Evolutionary conservation across 2,797 vertebrate species (phyloP), one percentile per base, ranked within the genome.

Genomic region (Poliocrania exsul): DNA sequence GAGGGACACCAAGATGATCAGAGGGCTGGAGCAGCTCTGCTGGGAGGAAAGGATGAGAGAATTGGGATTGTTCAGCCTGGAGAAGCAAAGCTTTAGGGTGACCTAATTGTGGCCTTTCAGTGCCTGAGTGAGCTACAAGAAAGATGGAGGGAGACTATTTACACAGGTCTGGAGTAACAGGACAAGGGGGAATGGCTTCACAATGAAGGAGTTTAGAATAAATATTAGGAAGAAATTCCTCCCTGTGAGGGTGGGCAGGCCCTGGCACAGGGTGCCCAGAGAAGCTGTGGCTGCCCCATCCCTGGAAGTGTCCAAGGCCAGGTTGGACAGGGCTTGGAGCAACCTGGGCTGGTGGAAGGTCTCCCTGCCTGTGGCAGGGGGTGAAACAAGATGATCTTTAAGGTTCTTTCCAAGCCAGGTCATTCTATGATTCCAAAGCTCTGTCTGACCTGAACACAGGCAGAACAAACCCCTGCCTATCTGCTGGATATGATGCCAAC

Each of bases 141-240:
- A 78, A 67, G 29, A 61, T 12, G 38, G 14, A 47, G 19, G 35
- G 54, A 28, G 5, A 49, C 1, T 21, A 13, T 25, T 69, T 12
- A 17, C 7, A 70, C 25, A 4, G 12, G n/a, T 28, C 24, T 33
- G 57, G 42, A 62, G 71, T 0, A 35, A 24, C n/a, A 56, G 64
- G 9, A 29, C 19, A 16, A 13, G 37, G 6, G 37, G 6, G 5
- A 69, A 44, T 38, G n/a, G 35, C 19, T 56, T 12, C 35, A 5
- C 0, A 28, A 7, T 69, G 42, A 0, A 16, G 37, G 42, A 24
- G 57, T 50, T 0, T 16, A 0, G 54, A 8, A 42, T 18, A 2
- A 31, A 37, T 20, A 7, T 10, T 56, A 2, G 21, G 35, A 6
- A 42, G 8, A 0, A 42, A 70, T 47, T 28, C 0, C 8, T 42